These are phyloP conservation scores for Phylloscopus whistleri DNA, from an alignment of 2,113 vertebrate genomes.

Conservation along the genomic window DNA sequence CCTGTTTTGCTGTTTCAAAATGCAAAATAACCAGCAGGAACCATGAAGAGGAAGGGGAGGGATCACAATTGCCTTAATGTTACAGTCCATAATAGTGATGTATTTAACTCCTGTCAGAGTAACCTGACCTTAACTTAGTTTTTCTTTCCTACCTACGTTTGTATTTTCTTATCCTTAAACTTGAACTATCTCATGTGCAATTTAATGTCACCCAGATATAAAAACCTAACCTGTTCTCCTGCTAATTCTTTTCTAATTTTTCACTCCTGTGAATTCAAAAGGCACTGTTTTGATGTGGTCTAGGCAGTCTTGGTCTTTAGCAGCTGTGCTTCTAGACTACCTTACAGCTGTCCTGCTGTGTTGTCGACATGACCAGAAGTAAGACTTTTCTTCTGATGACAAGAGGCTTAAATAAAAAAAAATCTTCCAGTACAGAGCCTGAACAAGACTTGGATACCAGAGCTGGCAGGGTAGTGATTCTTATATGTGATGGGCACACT, in stretches of 20 bases:
- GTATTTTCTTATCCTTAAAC: not conserved
- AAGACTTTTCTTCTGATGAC: not conserved
- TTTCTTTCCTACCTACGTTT: not conserved
- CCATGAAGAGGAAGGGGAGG: not conserved
- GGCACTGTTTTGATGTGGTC: not conserved
- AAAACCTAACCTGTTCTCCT: not conserved
- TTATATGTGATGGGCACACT: not conserved
- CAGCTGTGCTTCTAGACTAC: not conserved
- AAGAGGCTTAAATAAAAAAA: not conserved
- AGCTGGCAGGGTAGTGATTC: not conserved
- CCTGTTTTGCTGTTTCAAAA: not conserved
- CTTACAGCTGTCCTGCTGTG: not conserved
- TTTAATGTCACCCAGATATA: not conserved
- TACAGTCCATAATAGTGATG: accelerated
- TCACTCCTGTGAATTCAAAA: not conserved
- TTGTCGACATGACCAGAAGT: not conserved
- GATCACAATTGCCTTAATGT: not conserved
- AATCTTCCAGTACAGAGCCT: not conserved
- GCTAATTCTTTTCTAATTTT: not conserved
- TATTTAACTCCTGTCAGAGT: not conserved
- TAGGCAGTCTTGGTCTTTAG: not conserved
- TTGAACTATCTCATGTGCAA: not conserved
- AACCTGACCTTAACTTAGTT: not conserved
- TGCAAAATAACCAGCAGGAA: not conserved
- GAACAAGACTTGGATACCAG: not conserved